Evolutionary conservation across 2,797 vertebrate genomes (phyloP).

Genomic region (Sebastes taczanowskii): DNA sequence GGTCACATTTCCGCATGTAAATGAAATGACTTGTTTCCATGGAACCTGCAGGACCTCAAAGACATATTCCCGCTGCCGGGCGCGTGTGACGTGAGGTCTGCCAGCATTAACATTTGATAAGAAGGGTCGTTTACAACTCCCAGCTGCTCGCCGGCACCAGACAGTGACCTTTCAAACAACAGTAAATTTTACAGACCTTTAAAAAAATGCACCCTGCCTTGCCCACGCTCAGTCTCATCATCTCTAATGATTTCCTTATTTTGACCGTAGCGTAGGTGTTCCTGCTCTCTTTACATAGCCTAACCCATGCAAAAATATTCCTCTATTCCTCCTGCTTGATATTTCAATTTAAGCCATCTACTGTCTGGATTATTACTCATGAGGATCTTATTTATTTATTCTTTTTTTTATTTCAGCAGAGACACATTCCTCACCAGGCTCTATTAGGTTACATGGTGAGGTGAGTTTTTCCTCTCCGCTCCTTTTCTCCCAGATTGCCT

Average conservation of each 20-base stretch:
- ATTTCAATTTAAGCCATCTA: slow-evolving; percentile 59
- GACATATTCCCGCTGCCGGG: slow-evolving; percentile 75
- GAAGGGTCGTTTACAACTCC: slow-evolving; percentile 86
- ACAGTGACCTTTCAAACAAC: slow-evolving; percentile 87
- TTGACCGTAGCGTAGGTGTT: slow-evolving; percentile 56
- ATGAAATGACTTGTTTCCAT: slow-evolving; percentile 85
- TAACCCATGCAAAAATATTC: slow-evolving; percentile 54
- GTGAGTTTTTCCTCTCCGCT: slow-evolving; percentile 43
- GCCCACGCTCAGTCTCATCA: slow-evolving; percentile 69
- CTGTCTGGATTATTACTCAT: slow-evolving; percentile 68
- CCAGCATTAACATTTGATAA: slow-evolving; percentile 90
- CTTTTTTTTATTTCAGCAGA: slow-evolving; percentile 51
- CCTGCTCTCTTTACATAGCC: slow-evolving; percentile 53
- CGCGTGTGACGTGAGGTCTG: slow-evolving; percentile 75
- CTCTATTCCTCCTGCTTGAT: slow-evolving; percentile 45
- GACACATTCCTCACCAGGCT: slow-evolving; percentile 69
- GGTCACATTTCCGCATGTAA: slow-evolving; percentile 79
- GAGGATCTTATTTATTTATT: slow-evolving; percentile 64
- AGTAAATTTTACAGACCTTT: slow-evolving; percentile 84
- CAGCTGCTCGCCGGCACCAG: slow-evolving; percentile 82
- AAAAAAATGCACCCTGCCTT: slow-evolving; percentile 73
- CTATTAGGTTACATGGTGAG: slow-evolving; percentile 74
- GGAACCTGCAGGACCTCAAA: slow-evolving; percentile 84
- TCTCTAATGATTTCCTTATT: slow-evolving; percentile 79
- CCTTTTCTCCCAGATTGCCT: slow-evolving; percentile 55